These are phyloP conservation scores for Chromoteleia sp. DNA, from an alignment of 2,888 invertebrate genomes.

Conservation along the genomic window DNA sequence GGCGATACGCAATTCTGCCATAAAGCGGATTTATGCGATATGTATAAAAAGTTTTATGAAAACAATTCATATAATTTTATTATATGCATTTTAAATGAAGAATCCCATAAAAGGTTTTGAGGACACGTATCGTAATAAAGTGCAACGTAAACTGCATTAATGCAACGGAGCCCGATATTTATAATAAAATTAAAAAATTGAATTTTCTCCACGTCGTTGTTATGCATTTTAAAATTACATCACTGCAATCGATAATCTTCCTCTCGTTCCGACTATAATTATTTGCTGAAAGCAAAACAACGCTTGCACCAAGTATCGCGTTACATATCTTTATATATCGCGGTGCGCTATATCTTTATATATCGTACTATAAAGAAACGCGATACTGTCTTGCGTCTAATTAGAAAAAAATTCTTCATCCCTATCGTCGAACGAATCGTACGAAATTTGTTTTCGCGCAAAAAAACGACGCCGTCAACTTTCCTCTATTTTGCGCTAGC, in stretches of 20 bases:
- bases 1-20: background rate
- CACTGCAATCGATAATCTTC: slow-evolving; percentile 10
- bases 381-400: slow-evolving; percentile 1
- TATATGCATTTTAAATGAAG: slow-evolving; percentile 24
- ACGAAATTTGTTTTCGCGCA: background rate
- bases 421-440: background rate
- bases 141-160: background rate
- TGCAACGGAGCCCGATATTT: background rate
- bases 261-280: slow-evolving; percentile 24
- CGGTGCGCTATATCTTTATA: too few relatives aligned
- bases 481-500: slow-evolving; percentile 2
- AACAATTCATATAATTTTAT: slow-evolving; percentile 36
- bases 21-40: background rate
- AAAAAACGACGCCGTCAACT: background rate
- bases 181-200: slow-evolving; percentile 9
- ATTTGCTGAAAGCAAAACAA: slow-evolving; percentile 1
- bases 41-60: slow-evolving; percentile 24
- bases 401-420: background rate
- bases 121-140: slow-evolving; percentile 7
- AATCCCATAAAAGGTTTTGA: slow-evolving; percentile 15
- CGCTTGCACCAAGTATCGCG: background rate
- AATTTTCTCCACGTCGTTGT: background rate
- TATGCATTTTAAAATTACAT: background rate
- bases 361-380: background rate
- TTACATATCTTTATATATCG: too few relatives aligned